Percentiles rank a stretch among this genome's conserved stretches.
Conservation (phyloP, 2,888 invertebrate species). For the Acrocera orbiculus region DNA sequence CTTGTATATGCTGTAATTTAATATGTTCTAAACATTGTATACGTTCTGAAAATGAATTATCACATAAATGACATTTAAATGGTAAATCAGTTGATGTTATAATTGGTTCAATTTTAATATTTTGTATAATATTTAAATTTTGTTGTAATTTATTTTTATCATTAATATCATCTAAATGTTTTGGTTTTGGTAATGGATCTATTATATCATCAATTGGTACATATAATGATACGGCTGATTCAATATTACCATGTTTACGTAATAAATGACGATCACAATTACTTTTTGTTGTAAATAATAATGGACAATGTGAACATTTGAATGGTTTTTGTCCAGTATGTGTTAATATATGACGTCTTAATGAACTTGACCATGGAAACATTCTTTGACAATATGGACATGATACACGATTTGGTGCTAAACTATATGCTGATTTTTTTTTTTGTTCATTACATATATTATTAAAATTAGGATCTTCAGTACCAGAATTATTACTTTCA, state of each 20-base stretch:
- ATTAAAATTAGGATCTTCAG: slow-evolving; percentile 41
- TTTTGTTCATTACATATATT: slow-evolving; percentile 33
- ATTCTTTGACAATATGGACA: slow-evolving; percentile 88
- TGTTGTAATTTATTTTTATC: slow-evolving; percentile 35
- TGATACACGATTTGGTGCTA: slow-evolving; percentile 83
- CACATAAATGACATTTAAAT: slow-evolving; percentile 87
- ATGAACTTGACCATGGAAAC: slow-evolving; percentile 92
- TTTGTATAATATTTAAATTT: slow-evolving; percentile 32
- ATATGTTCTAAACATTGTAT: slow-evolving; percentile 69
- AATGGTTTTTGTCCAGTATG: slow-evolving; percentile 95
- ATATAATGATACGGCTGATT: slow-evolving; percentile 30
- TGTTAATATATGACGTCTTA: slow-evolving; percentile 79
- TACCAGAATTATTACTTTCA: slow-evolving; percentile 67
- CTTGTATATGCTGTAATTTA: slow-evolving; percentile 51
- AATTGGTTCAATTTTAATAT: slow-evolving; percentile 7
- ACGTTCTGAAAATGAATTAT: slow-evolving; percentile 64
- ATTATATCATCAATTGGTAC: slow-evolving; percentile 34
- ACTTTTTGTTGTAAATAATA: slow-evolving; percentile 91
- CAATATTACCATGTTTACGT: slow-evolving; percentile 59
- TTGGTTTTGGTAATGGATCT: slow-evolving; percentile 27
- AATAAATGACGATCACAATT: slow-evolving; percentile 90
- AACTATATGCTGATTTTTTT: slow-evolving; percentile 87
- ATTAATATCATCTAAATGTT: slow-evolving; percentile 23
- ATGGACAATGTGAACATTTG: slow-evolving; percentile 82
- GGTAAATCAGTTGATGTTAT: slow-evolving; percentile 46